Percentiles rank a stretch among this genome's conserved stretches.
These are phyloP conservation scores for Rhysida immarginata DNA, from an alignment of 1,140 invertebrate species.

Conservation along the genomic window DNA sequence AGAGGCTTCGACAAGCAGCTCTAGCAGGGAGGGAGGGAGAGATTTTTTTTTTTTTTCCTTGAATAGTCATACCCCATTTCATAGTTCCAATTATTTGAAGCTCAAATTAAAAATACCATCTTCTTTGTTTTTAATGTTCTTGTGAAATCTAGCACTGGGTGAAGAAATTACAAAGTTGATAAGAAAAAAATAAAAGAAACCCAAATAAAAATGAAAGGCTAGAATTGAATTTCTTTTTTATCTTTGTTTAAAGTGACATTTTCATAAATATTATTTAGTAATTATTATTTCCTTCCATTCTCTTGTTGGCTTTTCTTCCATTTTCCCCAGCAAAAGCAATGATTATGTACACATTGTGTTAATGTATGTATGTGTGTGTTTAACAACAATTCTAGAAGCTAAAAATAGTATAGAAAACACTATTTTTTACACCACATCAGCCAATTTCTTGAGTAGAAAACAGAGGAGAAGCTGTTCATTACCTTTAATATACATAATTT, in stretches of 20 bases:
- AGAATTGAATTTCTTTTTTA: background rate
- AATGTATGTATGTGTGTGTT: no score
- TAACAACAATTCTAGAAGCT: no score
- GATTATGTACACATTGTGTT: no score
- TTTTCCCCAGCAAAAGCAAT: no score
- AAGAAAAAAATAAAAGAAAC: background rate
- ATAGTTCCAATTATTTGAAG: background rate
- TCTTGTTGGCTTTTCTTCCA: no score
- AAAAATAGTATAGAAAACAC: background rate
- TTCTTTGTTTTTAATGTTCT: background rate
- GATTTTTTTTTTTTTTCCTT: background rate
- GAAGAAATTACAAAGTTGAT: background rate
- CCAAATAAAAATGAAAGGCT: background rate
- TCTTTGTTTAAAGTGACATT: background rate
- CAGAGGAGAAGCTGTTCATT: background rate
- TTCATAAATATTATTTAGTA: no score
- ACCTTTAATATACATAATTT: no score
- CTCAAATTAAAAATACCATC: background rate
- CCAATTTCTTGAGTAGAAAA: background rate
- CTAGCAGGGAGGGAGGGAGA: background rate
- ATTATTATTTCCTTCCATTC: no score
- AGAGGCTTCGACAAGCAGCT: background rate
- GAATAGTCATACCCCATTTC: background rate
- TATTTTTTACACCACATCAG: slow-evolving; percentile 2
- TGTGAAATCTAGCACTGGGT: background rate